Evolutionary conservation across 2,888 invertebrate genomes (phyloP).

Genomic region (Cryptocephalus primarius): DNA sequence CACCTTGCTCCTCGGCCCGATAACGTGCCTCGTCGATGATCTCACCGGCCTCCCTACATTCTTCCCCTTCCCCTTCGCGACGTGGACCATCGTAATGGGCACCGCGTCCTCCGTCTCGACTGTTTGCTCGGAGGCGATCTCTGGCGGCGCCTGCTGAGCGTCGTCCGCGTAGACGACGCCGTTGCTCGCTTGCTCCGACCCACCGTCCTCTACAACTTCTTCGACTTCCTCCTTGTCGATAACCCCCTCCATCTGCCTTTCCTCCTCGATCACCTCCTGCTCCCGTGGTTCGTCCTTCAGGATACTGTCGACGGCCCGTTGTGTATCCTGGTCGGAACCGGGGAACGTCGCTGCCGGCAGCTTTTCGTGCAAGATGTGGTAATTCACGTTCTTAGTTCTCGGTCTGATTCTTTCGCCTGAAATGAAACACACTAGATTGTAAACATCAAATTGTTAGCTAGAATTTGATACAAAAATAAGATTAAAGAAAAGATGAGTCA

Average conservation of each 20-base stretch:
- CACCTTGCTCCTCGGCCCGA: constrained; percentile 30
- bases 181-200: constrained; percentile 10
- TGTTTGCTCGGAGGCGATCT: constrained; percentile 28
- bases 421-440: too few relatives aligned
- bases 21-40: constrained; percentile 29
- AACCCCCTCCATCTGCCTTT: neutral
- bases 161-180: constrained; percentile 23
- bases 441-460: too few relatives aligned
- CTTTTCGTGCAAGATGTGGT: constrained; percentile 45
- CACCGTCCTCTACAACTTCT: neutral
- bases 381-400: constrained; percentile 54
- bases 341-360: constrained; percentile 44
- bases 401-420: constrained; percentile 43
- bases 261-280: neutral
- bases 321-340: constrained; percentile 24
- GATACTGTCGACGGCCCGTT: constrained; percentile 28
- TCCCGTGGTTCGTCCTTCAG: constrained; percentile 25
- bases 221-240: neutral
- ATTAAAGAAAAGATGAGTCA: too few relatives aligned
- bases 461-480: too few relatives aligned
- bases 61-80: constrained; percentile 12
- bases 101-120: constrained; percentile 21
- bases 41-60: constrained; percentile 1
- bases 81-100: constrained; percentile 23
- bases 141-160: constrained; percentile 21